Conservation (phyloP, 2,113 vertebrate species). For the Anhinga rufa region DNA sequence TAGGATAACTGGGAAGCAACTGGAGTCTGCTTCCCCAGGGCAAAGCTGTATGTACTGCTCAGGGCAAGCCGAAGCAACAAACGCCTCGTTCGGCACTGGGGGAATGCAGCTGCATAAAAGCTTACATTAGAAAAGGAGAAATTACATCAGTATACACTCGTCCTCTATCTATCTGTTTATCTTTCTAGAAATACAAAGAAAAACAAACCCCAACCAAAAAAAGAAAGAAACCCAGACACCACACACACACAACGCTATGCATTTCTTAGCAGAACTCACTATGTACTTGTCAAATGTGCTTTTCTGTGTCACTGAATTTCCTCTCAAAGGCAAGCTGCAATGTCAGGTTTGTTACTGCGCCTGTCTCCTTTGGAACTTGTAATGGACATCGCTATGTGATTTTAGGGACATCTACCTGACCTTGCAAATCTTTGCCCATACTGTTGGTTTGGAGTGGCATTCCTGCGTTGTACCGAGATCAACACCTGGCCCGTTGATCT, state of each 20-base stretch:
- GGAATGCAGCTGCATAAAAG: background rate
- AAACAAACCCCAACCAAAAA: background rate
- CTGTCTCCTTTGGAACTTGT: background rate
- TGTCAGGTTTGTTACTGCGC: background rate
- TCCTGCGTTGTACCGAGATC: background rate
- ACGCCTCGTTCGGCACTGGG: background rate
- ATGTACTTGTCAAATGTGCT: slow-evolving; percentile 8
- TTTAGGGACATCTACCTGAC: background rate
- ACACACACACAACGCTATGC: background rate
- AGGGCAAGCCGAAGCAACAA: background rate
- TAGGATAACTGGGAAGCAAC: background rate
- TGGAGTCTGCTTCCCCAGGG: background rate
- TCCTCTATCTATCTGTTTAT: background rate
- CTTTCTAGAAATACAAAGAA: background rate
- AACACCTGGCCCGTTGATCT: background rate
- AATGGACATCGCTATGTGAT: background rate
- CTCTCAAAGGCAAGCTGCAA: background rate
- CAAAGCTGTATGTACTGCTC: background rate
- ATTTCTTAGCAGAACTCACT: background rate
- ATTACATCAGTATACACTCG: background rate
- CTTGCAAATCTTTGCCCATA: background rate
- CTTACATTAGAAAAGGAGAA: background rate
- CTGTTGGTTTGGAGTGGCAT: background rate
- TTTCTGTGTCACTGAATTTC: slow-evolving; percentile 25
- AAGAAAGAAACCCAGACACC: background rate